phyloP scores from a whole-genome alignment of 2,888 invertebrate species.

The Coleophora flavipennella region DNA sequence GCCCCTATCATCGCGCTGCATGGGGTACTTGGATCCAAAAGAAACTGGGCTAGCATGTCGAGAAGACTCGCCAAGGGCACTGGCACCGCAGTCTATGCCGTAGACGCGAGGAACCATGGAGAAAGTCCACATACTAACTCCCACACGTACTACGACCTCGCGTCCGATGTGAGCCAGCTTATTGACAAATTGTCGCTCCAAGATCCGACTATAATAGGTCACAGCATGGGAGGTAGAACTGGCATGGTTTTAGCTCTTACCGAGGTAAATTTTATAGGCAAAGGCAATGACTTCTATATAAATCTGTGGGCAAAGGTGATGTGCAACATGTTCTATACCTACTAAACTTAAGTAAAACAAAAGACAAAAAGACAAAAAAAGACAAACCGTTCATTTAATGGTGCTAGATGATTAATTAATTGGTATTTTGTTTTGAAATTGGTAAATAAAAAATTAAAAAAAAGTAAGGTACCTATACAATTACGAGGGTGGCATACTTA shows the following conservation, averaged over 20 bases:
- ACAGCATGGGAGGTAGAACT: constrained; percentile 94
- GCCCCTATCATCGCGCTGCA: constrained; percentile 79
- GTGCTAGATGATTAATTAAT: too few relatives aligned
- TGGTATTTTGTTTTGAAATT: too few relatives aligned
- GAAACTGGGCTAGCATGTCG: constrained; percentile 88
- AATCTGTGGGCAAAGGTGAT: too few relatives aligned
- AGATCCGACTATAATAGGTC: constrained; percentile 81
- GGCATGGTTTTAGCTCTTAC: constrained; percentile 84
- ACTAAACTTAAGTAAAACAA: too few relatives aligned
- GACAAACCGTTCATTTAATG: too few relatives aligned
- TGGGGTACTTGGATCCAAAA: constrained; percentile 90
- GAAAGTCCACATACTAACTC: constrained; percentile 83
- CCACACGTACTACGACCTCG: constrained; percentile 81
- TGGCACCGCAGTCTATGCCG: constrained; percentile 50
- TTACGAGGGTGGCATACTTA: too few relatives aligned
- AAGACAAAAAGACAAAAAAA: too few relatives aligned
- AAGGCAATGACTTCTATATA: too few relatives aligned
- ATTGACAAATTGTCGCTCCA: constrained; percentile 69
- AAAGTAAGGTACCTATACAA: too few relatives aligned
- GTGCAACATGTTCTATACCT: too few relatives aligned
- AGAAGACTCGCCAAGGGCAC: constrained; percentile 76
- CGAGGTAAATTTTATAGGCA: constrained; percentile 33
- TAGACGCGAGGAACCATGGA: constrained; percentile 94
- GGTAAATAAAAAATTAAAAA: too few relatives aligned
- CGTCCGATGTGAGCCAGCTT: constrained; percentile 77